These are phyloP conservation scores for Leptura quadrifasciata DNA, from an alignment of 2,888 invertebrate genomes.

Conservation along the genomic window DNA sequence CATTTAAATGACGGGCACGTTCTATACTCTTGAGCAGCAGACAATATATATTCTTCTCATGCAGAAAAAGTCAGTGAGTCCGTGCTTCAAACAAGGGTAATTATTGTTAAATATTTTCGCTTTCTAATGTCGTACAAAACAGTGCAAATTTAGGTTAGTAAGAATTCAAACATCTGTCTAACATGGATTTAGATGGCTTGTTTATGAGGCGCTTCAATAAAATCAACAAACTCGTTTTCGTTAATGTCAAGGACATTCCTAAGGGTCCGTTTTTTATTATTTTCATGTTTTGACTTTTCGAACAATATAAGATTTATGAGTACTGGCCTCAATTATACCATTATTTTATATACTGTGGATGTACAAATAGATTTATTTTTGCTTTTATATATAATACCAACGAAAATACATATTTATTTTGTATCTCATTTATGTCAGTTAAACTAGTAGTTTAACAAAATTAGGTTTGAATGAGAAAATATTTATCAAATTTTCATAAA, in stretches of 20 bases:
- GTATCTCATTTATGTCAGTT: neutral
- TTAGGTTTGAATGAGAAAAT: too few species aligned
- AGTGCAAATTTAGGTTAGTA: slow-evolving; percentile 67
- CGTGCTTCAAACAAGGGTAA: slow-evolving; percentile 40
- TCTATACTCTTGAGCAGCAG: slow-evolving; percentile 9
- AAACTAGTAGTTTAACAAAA: too few species aligned
- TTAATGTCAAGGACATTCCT: slow-evolving; percentile 39
- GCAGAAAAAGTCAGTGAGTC: slow-evolving; percentile 38
- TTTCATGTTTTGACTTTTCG: slow-evolving; percentile 32
- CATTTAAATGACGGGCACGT: slow-evolving; percentile 33
- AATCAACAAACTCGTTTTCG: slow-evolving; percentile 41
- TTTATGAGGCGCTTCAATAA: slow-evolving; percentile 38
- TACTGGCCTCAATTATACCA: neutral
- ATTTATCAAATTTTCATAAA: too few species aligned
- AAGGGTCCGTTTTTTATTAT: slow-evolving; percentile 30
- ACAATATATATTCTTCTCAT: slow-evolving; percentile 38
- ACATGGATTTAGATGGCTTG: slow-evolving; percentile 40
- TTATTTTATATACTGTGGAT: neutral
- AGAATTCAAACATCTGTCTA: slow-evolving; percentile 59
- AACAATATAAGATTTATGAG: slow-evolving; percentile 19
- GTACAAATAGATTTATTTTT: neutral
- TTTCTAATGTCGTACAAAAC: slow-evolving; percentile 69
- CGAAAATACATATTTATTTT: neutral
- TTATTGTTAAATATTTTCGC: slow-evolving; percentile 65
- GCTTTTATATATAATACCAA: neutral